Evolutionary conservation across 2,888 invertebrate genomes (phyloP).

Genomic region (Euzetes globulus): DNA sequence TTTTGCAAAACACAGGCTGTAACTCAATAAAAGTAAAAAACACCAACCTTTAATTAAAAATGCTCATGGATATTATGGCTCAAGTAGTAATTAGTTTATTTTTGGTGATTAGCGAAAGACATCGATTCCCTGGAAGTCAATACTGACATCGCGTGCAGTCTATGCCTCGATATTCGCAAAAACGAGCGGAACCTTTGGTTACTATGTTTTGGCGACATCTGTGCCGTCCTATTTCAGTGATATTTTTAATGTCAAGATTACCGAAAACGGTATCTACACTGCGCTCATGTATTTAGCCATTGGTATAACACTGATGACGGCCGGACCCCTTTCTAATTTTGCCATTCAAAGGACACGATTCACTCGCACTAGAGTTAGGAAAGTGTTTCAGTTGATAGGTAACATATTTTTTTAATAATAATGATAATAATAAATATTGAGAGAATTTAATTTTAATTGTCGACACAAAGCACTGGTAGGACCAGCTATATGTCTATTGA

Average conservation of each 20-base stretch:
- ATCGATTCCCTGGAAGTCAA: conserved; percentile 21
- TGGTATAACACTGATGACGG: conserved; percentile 18
- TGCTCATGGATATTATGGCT: too few relatives aligned
- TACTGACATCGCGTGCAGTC: conserved; percentile 26
- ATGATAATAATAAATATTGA: too few relatives aligned
- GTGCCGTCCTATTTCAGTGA: conserved; percentile 27
- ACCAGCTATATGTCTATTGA: conserved; percentile 35
- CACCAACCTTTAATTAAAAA: too few relatives aligned
- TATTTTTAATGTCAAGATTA: conserved; percentile 9
- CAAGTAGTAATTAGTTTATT: too few relatives aligned
- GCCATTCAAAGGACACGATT: not conserved
- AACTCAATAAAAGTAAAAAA: not conserved
- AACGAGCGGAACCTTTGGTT: conserved; percentile 30
- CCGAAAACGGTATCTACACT: conserved; percentile 14
- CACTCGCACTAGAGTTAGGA: conserved; percentile 6
- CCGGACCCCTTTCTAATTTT: conserved; percentile 25
- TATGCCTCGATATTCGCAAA: conserved; percentile 24
- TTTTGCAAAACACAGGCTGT: not conserved
- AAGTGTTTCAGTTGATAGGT: conserved; percentile 35
- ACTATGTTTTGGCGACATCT: conserved; percentile 17
- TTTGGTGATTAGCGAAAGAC: not conserved
- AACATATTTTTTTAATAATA: conserved; percentile 11
- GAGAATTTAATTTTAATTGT: not conserved
- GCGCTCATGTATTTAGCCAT: conserved; percentile 14
- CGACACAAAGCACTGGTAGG: conserved; percentile 35